A percentile compares a stretch with the other conserved stretches of the same genome.
Evolutionary conservation across 2,888 invertebrate species (phyloP).

Genomic region (Caenorhabditis sp.): DNA sequence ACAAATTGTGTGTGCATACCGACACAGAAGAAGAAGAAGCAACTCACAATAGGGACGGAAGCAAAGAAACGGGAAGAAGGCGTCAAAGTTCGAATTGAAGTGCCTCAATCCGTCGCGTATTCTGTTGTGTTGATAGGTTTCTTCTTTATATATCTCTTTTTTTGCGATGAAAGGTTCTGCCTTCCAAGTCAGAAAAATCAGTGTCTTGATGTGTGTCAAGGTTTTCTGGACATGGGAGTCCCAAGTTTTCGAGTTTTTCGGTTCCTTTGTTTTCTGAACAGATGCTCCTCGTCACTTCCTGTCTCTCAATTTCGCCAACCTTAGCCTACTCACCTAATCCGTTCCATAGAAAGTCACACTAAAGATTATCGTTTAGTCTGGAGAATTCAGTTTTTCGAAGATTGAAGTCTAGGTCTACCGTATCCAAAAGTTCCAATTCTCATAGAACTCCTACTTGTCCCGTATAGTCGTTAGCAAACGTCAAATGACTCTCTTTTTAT

Average conservation of each 20-base stretch:
- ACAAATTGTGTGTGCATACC: constrained; percentile 5
- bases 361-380: background rate
- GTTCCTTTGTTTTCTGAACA: background rate
- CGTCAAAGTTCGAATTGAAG: constrained; percentile 60
- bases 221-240: background rate
- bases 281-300: background rate
- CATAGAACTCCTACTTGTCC: too few species aligned
- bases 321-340: background rate
- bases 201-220: background rate
- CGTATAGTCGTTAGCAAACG: too few species aligned
- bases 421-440: too few species aligned
- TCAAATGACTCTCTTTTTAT: too few species aligned
- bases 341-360: background rate
- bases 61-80: constrained; percentile 22
- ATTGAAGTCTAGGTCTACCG: too few species aligned
- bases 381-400: too few species aligned
- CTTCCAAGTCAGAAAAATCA: background rate
- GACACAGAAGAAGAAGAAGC: constrained; percentile 23
- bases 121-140: constrained; percentile 45
- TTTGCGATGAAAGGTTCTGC: constrained; percentile 10
- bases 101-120: constrained; percentile 37
- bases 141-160: constrained; percentile 23
- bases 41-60: constrained; percentile 33
- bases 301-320: background rate
- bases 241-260: too few species aligned